Evolutionary conservation across 2,888 invertebrate genomes (phyloP).

Genomic region (Hirtodrosophila alboralis): DNA sequence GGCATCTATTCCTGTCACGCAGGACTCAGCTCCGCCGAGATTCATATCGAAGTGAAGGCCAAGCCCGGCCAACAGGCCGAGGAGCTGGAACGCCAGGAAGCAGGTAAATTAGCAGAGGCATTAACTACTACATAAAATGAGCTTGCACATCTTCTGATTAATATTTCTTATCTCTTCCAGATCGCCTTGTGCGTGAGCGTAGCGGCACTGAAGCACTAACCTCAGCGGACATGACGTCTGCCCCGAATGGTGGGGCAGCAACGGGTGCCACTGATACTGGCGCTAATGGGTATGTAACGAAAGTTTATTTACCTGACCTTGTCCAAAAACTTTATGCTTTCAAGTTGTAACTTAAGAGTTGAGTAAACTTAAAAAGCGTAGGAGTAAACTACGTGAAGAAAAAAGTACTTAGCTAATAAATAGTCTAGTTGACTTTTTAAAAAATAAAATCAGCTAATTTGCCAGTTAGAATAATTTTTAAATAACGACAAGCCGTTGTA

Average conservation of each 20-base stretch:
- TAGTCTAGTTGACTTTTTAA: too few species aligned
- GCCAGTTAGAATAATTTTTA: too few species aligned
- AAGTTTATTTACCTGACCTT: conserved; percentile 24
- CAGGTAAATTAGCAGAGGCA: conserved; percentile 69
- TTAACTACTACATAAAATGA: background rate
- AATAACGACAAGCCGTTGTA: too few species aligned
- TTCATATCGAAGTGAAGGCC: conserved; percentile 91
- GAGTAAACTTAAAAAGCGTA: background rate
- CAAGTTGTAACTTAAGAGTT: conserved; percentile 26
- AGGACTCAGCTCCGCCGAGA: conserved; percentile 91
- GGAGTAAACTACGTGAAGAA: conserved; percentile 12
- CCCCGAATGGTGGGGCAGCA: conserved; percentile 62
- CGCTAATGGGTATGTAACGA: conserved; percentile 77
- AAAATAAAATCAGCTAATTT: too few species aligned
- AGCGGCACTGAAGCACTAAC: conserved; percentile 83
- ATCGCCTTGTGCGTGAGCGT: conserved; percentile 82
- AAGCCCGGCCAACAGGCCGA: conserved; percentile 92
- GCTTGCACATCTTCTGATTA: background rate
- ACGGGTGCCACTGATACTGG: conserved; percentile 57
- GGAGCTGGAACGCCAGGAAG: conserved; percentile 87
- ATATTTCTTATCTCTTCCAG: conserved; percentile 45
- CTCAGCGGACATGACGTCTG: conserved; percentile 83
- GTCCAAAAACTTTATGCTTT: conserved; percentile 30
- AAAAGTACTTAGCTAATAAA: background rate
- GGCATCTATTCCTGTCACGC: conserved; percentile 95